Evolutionary conservation across 1,140 invertebrate species (phyloP), one percentile per base, ranked within the genome.

Genomic region (Orchestia grillus): DNA sequence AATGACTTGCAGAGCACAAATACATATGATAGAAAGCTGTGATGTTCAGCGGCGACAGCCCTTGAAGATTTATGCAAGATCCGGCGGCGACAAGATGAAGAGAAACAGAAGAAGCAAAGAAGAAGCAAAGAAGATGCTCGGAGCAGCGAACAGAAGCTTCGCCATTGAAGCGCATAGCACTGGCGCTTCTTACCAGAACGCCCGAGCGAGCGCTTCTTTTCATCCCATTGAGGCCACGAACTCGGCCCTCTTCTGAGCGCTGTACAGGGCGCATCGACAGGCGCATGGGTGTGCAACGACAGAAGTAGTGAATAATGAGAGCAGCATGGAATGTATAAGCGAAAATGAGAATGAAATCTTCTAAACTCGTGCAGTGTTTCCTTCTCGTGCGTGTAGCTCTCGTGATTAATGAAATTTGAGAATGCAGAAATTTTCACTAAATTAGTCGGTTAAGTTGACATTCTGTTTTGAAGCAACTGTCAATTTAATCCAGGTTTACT

Each of bases 151-250:
- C 88, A 91, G 92, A 94, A 11, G 44, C 92, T n/a, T 47, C 43
- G 40, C 92, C 92, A 94, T 94, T 94, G 43, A 94, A 45, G 92
- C 92, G 92, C 92, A 94, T 47, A 47, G 92, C 16, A 36, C 92
- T 44, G 92, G 4, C 92, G 92, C 92, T 45, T 94, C 92, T 94
- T 44, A 94, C 92, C 92, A 47, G 36, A 47, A 94, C 92, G 44
- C 41, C 88, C 62, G 15, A 77, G 11, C 62, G 62, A 94, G 92
- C 0, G 8, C 92, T 94, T 94, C 92, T 94, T 94, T 94, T 94
- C 88, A 45, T 94, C 43, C 44, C 44, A 94, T 95, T 77, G 94
- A 96, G 42, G 42, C 62, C 15, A 77, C 47, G 19, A 36, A 77
- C 62, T 77, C 62, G 62, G 62, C 1, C 11, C 62, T 15, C 62